Evolutionary conservation across 2,113 vertebrate genomes (phyloP).

Genomic region (Ciconia boyciana): DNA sequence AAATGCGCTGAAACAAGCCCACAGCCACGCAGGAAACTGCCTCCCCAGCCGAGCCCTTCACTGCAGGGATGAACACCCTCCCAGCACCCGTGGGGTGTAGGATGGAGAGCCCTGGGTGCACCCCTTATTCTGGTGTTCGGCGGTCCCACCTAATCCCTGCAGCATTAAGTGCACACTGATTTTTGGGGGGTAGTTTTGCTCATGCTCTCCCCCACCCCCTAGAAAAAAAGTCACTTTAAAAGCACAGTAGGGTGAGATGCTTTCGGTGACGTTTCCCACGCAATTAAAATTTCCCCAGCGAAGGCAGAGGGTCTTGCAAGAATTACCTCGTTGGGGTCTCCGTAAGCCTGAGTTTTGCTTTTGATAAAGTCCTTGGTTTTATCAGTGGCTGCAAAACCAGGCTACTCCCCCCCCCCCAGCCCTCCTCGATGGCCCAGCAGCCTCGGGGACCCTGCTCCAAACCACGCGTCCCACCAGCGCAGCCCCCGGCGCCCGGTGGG

Average conservation of each 20-base stretch:
- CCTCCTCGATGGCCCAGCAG: not conserved
- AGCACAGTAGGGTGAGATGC: not conserved
- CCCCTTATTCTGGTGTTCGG: not conserved
- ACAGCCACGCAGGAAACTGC: not conserved
- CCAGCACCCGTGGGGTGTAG: too few species aligned
- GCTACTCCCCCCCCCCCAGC: rapidly evolving
- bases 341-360: not conserved
- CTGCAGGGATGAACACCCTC: not conserved
- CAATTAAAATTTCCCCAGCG: not conserved
- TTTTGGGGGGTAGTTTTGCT: not conserved
- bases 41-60: not conserved
- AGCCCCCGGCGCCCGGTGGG: rapidly evolving
- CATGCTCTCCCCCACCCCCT: too few species aligned
- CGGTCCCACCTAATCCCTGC: not conserved
- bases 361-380: not conserved
- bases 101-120: not conserved
- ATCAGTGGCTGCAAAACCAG: not conserved
- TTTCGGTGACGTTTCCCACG: not conserved
- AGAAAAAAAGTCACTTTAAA: not conserved
- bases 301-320: not conserved
- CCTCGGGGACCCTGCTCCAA: not conserved
- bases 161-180: rapidly evolving
- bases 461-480: too few species aligned
- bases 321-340: not conserved
- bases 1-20: not conserved